Percentiles rank a stretch among this genome's conserved stretches.
phyloP scores from a whole-genome alignment of 2,797 vertebrate genomes.

The Onychomys arenicola region DNA sequence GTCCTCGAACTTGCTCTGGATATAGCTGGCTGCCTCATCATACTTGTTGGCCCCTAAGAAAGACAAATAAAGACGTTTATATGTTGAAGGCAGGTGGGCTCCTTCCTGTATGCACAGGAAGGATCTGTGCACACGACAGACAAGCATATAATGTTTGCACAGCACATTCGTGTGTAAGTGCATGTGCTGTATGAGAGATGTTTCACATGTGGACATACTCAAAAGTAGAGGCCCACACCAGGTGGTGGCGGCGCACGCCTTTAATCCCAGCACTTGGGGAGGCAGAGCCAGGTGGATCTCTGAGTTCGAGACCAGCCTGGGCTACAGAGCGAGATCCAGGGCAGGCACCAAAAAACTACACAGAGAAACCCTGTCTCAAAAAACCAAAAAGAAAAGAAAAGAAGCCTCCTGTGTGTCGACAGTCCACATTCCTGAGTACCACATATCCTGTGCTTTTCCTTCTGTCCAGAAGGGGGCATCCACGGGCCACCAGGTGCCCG shows the following conservation, averaged over 20 bases:
- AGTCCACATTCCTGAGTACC: not conserved
- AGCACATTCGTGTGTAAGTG: not conserved
- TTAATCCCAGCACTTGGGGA: no score
- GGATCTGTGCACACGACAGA: not conserved
- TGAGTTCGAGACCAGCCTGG: no score
- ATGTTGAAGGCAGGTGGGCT: rapidly evolving
- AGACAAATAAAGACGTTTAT: not conserved
- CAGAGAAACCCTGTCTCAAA: no score
- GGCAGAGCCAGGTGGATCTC: no score
- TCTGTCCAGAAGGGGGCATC: constrained; percentile 17
- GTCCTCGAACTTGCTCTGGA: constrained; percentile 99
- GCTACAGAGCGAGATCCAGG: no score
- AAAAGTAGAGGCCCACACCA: not conserved
- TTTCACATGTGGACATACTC: not conserved
- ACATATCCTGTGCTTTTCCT: not conserved
- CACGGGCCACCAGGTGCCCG: not conserved
- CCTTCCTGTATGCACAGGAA: not conserved
- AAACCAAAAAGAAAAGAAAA: not conserved
- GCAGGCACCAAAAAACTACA: no score
- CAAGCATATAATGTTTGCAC: not conserved
- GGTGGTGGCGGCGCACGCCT: no score
- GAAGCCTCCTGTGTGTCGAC: not conserved
- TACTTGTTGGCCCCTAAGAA: constrained; percentile 95
- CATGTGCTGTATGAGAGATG: not conserved
- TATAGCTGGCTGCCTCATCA: constrained; percentile 97